Percentiles rank a stretch among this genome's conserved stretches.
Evolutionary conservation across 1,140 invertebrate species (phyloP).

Genomic region (Drosophila dunni): DNA sequence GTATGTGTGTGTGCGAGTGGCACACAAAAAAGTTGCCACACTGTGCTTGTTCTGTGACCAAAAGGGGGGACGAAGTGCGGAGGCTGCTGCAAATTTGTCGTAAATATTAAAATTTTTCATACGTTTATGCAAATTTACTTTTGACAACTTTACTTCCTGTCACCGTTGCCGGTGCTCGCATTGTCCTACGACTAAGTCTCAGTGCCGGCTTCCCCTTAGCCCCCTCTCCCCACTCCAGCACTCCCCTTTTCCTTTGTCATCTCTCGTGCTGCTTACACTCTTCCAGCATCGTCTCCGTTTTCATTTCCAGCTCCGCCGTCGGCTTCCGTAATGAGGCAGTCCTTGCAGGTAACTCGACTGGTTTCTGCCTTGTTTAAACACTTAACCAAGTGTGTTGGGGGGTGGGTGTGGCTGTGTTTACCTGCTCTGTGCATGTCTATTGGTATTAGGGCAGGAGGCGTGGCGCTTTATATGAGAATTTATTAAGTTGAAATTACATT

Average conservation of each 20-base stretch:
- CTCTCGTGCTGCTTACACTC: background rate
- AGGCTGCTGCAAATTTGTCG: constrained; percentile 71
- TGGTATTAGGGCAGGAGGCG: background rate
- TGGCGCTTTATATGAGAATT: constrained; percentile 66
- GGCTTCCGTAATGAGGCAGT: constrained; percentile 57
- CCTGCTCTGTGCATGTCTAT: background rate
- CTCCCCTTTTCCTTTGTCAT: background rate
- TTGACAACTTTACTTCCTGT: constrained; percentile 75
- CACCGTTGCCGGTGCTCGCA: constrained; percentile 27
- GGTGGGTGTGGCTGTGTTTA: background rate
- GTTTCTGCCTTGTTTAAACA: constrained; percentile 47
- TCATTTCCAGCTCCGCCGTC: constrained; percentile 4
- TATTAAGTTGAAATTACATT: constrained; percentile 82
- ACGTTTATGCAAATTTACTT: constrained; percentile 81
- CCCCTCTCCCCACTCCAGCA: background rate
- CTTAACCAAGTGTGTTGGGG: constrained; percentile 28
- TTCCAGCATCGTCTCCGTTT: constrained; percentile 11
- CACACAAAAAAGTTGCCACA: constrained; percentile 31
- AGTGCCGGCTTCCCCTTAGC: background rate
- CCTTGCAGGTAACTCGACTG: constrained; percentile 19
- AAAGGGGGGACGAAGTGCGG: background rate
- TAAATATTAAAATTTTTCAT: constrained; percentile 82
- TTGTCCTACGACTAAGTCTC: constrained; percentile 28
- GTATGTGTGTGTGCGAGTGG: constrained; percentile 31
- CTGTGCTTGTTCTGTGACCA: background rate